Conservation (phyloP, 2,113 vertebrate species). For the Nothocercus julius region DNA sequence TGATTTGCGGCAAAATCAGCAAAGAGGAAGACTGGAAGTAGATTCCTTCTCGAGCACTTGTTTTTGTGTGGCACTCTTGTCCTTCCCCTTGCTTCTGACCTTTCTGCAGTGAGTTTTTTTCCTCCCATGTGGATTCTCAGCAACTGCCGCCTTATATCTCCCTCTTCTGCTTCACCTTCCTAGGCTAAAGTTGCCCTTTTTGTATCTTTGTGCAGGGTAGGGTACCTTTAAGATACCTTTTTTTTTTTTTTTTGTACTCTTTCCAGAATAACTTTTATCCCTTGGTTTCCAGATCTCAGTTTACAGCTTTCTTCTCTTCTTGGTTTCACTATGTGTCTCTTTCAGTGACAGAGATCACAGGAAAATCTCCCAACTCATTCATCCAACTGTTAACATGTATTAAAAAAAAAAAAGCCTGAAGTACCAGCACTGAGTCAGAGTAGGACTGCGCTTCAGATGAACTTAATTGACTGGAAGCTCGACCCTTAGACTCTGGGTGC, state of each 20-base stretch:
- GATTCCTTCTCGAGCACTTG: background rate
- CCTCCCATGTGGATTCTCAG: background rate
- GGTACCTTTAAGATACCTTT: no score
- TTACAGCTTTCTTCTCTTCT: background rate
- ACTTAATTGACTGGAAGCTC: background rate
- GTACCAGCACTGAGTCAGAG: background rate
- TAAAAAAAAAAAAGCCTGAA: background rate
- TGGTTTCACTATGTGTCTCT: background rate
- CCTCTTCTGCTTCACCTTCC: background rate
- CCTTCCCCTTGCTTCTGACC: background rate
- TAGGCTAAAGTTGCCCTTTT: background rate
- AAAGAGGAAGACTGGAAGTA: background rate
- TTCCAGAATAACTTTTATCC: background rate
- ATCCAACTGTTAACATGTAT: slow-evolving; percentile 22
- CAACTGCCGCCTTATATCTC: background rate
- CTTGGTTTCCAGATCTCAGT: background rate
- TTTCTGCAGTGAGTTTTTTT: background rate
- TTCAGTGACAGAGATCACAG: slow-evolving; percentile 54
- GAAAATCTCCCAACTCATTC: slow-evolving; percentile 43
- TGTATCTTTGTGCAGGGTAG: background rate
- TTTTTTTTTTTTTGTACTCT: background rate
- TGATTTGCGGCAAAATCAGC: background rate
- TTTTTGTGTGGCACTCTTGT: background rate
- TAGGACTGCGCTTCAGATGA: background rate
- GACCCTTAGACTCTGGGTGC: slow-evolving; percentile 72